Evolutionary conservation across 2,888 invertebrate genomes (phyloP), one percentile per base, ranked within the genome.

Genomic region (Ennomos fuscantarius): DNA sequence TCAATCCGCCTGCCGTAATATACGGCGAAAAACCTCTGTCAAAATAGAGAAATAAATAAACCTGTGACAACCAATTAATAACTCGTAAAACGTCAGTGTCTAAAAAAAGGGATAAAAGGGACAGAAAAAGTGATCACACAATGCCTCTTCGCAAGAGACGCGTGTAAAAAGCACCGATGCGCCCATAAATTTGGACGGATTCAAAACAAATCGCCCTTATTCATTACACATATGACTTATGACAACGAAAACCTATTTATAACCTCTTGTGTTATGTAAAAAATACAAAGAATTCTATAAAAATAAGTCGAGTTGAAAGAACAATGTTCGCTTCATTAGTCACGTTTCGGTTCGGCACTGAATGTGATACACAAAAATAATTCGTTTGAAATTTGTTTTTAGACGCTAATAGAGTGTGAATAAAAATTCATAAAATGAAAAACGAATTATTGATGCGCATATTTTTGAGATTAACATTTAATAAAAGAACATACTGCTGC

Each of bases 141-240:
- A 87, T 80, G 83, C 75, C 74, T 84, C 86, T 86, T 87, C 80
- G 81, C 86, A 86, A 87, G 86, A 86, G 87, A 89, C 84, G 87
- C 84, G 76, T 85, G 89, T 89, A 90, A 90, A 91, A 90, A 87
- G 82, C 65, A 78, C 76, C 82, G 84, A 87, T 88, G 86, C 87
- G 80, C 77, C 88, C 91, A 90, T 92, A 91, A 91, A 92, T 92
- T 89, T 87, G 79, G 86, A 83, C 74, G 85, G 87, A 84, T 88
- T 92, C 91, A 92, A 91, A 93, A 93, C 92, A 92, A 91, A 92
- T 92, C 92, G 84, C 86, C 91, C 87, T 92, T 91, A 93, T 92
- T 92, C 92, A 91, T 92, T 92, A 92, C 89, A 86, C 81, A 78
- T 84, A 91, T 93, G 93, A 93, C 87, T 87, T 92, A 92, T 92